Evolutionary conservation across 2,113 vertebrate species (phyloP), one percentile per base, ranked within the genome.

Genomic region (Haemorhous mexicanus): DNA sequence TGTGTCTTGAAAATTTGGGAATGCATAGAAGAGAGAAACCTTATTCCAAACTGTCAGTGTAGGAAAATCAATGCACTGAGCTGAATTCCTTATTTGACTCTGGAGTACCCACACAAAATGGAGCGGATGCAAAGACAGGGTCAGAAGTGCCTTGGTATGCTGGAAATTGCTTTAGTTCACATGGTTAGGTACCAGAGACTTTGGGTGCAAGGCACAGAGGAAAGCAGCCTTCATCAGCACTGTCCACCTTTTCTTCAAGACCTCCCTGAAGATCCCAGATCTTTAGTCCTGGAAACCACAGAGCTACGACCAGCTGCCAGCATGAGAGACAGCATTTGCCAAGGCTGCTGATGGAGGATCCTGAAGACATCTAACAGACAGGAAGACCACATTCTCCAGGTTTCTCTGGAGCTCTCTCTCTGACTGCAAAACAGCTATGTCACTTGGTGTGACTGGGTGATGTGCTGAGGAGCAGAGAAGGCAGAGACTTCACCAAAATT

Each of bases 31-130:
- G 37, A 72, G 16, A 92, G 55, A 80, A 80, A 56, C 5, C 41
- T 92, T 85, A 88, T n/a, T 67, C 69, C 50, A 83, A 90, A 52
- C 10, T 7, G 2, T 28, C 63, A 66, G 35, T 3, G 19, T 14
- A 89, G 67, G 28, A 94, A 94, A 96, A 95, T 90, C 63, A 80
- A 62, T 69, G 28, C 41, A 88, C 13, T 50, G 41, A 82, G 19
- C 27, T 85, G 56, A 55, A 75, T 58, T 85, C 35, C 46, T 83
- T 73, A 61, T 66, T 58, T 66, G 28, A 72, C 10, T 92, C 49
- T 73, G 39, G n/a, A 69, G 28, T 82, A 63, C 8, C 47, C 52
- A 67, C 23, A 68, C 21, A 78, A 61, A 72, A 68, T 52, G 32
- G 47, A 73, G 39, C 76, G 30, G 49, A 72, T 13, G 30, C 44